A percentile compares a stretch with the other conserved stretches of the same genome.
phyloP scores from a whole-genome alignment of 2,113 vertebrate genomes.

The Archocentrus centrarchus region DNA sequence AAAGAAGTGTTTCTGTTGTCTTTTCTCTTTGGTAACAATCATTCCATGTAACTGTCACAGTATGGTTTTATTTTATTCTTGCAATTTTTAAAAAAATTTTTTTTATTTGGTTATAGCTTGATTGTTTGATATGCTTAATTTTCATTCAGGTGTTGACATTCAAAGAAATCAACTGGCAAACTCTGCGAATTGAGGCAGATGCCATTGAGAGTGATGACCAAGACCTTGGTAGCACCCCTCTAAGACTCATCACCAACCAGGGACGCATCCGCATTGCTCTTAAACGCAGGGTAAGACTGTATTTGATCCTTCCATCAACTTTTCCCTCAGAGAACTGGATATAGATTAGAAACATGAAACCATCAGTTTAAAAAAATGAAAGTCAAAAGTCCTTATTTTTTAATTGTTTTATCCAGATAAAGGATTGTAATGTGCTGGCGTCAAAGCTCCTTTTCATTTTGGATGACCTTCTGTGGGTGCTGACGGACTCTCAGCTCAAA shows the following conservation, averaged over 20 bases:
- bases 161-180: slow-evolving; percentile 99
- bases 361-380: background rate
- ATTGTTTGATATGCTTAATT: background rate
- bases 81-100: too few species aligned
- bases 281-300: slow-evolving; percentile 90
- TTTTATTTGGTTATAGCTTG: background rate
- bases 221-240: slow-evolving; percentile 89
- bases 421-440: slow-evolving; percentile 95
- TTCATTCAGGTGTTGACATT: slow-evolving; percentile 91
- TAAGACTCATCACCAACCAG: slow-evolving; percentile 97
- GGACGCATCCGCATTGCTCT: slow-evolving; percentile 94
- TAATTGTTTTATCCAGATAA: slow-evolving; percentile 83
- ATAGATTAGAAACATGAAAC: background rate
- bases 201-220: slow-evolving; percentile 92
- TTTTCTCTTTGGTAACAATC: background rate
- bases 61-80: background rate
- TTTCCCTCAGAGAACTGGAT: background rate
- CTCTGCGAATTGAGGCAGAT: slow-evolving; percentile 93
- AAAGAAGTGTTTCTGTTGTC: slow-evolving; percentile 3
- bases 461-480: slow-evolving; percentile 97
- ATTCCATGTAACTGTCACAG: background rate
- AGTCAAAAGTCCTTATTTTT: background rate
- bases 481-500: slow-evolving; percentile 97
- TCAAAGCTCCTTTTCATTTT: slow-evolving; percentile 96
- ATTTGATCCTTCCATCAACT: background rate